phyloP scores from a whole-genome alignment of 2,888 invertebrate genomes.

The Asteroscopus sphinx region DNA sequence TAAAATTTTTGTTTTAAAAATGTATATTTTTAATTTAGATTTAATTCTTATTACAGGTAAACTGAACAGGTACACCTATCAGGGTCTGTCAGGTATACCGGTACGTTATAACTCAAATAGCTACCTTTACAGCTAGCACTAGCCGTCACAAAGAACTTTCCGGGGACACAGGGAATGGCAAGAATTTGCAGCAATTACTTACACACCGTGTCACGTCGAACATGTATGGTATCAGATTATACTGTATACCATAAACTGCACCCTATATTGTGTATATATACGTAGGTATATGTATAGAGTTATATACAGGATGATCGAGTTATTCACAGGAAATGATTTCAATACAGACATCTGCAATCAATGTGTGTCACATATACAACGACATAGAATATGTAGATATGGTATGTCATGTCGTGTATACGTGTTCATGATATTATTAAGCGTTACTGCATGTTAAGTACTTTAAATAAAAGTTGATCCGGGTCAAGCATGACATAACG shows the following conservation, averaged over 20 bases:
- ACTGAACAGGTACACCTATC: too few species aligned
- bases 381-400: not conserved
- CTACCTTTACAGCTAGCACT: not conserved
- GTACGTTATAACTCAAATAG: too few species aligned
- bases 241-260: not conserved
- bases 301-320: conserved; percentile 14
- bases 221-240: not conserved
- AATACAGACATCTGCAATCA: conserved; percentile 19
- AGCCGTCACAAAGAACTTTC: not conserved
- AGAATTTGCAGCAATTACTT: conserved; percentile 14
- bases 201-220: conserved; percentile 1
- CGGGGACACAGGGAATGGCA: not conserved
- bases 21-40: too few species aligned
- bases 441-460: too few species aligned
- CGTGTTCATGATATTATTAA: not conserved
- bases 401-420: not conserved
- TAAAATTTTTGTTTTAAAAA: too few species aligned
- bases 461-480: too few species aligned
- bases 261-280: not conserved
- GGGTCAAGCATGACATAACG: not conserved
- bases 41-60: too few species aligned
- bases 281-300: not conserved
- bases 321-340: conserved; percentile 42
- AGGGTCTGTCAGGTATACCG: too few species aligned
- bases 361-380: conserved; percentile 7